Evolutionary conservation across 2,888 invertebrate genomes (phyloP).

Genomic region (Cosmopolites sordidus): DNA sequence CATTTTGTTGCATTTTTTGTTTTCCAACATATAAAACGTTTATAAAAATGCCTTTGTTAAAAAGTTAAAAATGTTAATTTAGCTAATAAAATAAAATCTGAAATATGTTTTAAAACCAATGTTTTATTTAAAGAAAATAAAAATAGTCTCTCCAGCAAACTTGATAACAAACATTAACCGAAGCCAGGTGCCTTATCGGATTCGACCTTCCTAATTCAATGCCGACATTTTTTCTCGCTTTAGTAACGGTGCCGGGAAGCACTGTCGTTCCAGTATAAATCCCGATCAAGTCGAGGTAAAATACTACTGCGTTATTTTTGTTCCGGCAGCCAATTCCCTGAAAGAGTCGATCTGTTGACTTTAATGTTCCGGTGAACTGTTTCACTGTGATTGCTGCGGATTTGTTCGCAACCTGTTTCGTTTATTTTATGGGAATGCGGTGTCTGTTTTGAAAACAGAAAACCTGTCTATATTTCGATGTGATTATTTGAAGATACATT

Average conservation of each 20-base stretch:
- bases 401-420: constrained; percentile 38
- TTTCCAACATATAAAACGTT: too few relatives aligned
- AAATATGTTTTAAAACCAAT: too few relatives aligned
- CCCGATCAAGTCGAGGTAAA: constrained; percentile 31
- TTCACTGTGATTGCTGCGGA: constrained; percentile 38
- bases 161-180: too few relatives aligned
- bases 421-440: constrained; percentile 36
- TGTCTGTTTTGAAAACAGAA: too few relatives aligned
- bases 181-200: constrained; percentile 16
- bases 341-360: constrained; percentile 43
- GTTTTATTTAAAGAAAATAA: too few relatives aligned
- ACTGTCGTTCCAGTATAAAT: constrained; percentile 35
- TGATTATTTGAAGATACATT: too few relatives aligned
- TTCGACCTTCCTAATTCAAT: constrained; percentile 24
- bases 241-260: constrained; percentile 18
- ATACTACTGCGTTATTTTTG: constrained; percentile 39
- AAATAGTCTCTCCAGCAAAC: too few relatives aligned
- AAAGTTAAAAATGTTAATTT: too few relatives aligned
- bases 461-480: too few relatives aligned
- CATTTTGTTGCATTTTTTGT: too few relatives aligned
- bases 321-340: constrained; percentile 40
- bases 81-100: too few relatives aligned
- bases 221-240: constrained; percentile 26
- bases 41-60: too few relatives aligned
- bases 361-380: constrained; percentile 41